Base-by-base conservation (phyloP, 1,140 invertebrate genomes). In the Pogonomyrmex barbatus region DNA sequence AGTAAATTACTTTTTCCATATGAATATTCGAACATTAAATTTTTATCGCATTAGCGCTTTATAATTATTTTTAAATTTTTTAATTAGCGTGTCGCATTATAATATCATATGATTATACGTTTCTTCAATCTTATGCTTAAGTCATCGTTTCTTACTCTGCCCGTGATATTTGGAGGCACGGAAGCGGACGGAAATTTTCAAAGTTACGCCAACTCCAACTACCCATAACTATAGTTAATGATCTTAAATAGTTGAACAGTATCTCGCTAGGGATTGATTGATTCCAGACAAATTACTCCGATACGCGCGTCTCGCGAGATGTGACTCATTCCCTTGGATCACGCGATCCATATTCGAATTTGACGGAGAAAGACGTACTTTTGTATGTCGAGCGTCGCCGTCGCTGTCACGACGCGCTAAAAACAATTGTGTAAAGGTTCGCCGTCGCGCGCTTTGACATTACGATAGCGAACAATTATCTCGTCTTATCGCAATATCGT, bases 381-480 rank as follows among this genome's bases (percentile, higher is more conserved):
- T 24, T 24, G 24, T 24, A 24, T 24, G 24, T 24, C 3, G 54
- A 54, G 9, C 30, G 30, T 36, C 12, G 10, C 10, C 12, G 10
- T 17, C 12, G 2, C 33, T 8, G 5, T 56, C 14, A 17, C 17
- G 36, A 14, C 52, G 45, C 3, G 17, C 1, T 63, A 17, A 39
- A 36, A 39, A 14, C n/a, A 24, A 24, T 24, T 24, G 24, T 17
- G 14, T 24, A 10, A 2, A 39, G 30, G 24, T 36, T 33, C 36
- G 56, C 58, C 10, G 39, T 33, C 5, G 52, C 36, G 17, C 54
- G n/a, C 10, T 42, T 10, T 2, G 36, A 30, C n/a, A 75, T 50
- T 39, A 60, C 14, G 76, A 75, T 63, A 52, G 65, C 58, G 58
- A 52, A 14, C n/a, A 2, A 17, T 30, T 17, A 75, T 76, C 70